These are phyloP conservation scores for Horisme vitalbata DNA, from an alignment of 2,888 invertebrate species.

Conservation along the genomic window DNA sequence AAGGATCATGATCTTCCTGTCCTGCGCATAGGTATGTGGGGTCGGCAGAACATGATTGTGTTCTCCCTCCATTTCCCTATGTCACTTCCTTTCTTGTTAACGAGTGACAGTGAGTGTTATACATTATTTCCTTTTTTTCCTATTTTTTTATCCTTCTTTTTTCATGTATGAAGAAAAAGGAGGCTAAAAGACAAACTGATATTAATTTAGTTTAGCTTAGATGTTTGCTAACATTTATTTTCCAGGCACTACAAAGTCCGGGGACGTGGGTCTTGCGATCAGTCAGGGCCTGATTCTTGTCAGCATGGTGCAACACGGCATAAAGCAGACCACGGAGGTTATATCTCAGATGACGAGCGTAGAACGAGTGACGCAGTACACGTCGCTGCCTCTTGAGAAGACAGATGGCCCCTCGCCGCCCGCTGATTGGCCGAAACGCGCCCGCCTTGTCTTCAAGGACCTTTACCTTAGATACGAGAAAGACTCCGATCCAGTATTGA, in stretches of 20 bases:
- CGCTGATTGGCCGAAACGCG: constrained; percentile 84
- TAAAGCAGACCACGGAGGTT: constrained; percentile 90
- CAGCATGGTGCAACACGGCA: constrained; percentile 91
- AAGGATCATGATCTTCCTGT: too few species aligned
- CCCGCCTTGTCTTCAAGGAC: constrained; percentile 83
- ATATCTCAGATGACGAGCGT: constrained; percentile 91
- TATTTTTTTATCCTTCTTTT: too few species aligned
- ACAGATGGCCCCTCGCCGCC: constrained; percentile 84
- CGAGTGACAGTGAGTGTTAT: too few species aligned
- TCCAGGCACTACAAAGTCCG: constrained; percentile 82
- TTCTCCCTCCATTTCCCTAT: too few species aligned
- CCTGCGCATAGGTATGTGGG: too few species aligned
- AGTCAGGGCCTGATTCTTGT: constrained; percentile 88
- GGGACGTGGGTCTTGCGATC: constrained; percentile 88
- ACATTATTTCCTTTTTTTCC: too few species aligned
- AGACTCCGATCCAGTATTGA: constrained; percentile 86
- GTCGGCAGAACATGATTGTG: too few species aligned
- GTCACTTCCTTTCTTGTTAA: too few species aligned
- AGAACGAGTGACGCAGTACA: constrained; percentile 91
- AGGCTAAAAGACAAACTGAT: too few species aligned
- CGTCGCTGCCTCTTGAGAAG: constrained; percentile 87
- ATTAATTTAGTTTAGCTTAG: too few species aligned
- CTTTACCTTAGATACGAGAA: constrained; percentile 85
- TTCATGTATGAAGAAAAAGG: too few species aligned
- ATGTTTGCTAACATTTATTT: background rate